phyloP scores from a whole-genome alignment of 1,140 invertebrate species.

The Galendromus occidentalis region DNA sequence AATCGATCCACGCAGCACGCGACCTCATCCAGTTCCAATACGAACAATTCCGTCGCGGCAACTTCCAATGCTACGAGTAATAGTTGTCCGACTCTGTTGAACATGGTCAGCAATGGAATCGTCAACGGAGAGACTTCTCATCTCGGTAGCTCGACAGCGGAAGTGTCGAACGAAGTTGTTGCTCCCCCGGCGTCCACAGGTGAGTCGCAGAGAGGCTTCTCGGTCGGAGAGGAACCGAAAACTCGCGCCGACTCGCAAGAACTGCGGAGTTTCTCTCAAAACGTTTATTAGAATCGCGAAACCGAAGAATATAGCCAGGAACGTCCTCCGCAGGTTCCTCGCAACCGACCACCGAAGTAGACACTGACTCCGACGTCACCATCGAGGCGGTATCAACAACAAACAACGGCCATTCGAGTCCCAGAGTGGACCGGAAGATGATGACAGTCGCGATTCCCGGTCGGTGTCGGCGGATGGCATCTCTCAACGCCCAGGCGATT shows the following conservation, averaged over 20 bases:
- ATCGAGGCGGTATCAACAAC: slow-evolving; percentile 7
- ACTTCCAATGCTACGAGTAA: neutral
- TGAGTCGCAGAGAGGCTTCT: neutral
- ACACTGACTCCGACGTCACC: neutral
- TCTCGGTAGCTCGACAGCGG: neutral
- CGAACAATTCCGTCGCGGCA: slow-evolving; percentile 26
- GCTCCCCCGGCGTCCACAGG: neutral
- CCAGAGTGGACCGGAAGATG: slow-evolving; percentile 12
- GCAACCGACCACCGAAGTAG: slow-evolving; percentile 1
- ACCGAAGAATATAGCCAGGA: no score
- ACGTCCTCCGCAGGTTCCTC: neutral
- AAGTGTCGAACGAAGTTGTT: neutral
- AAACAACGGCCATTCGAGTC: slow-evolving; percentile 3
- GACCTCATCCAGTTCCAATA: slow-evolving; percentile 14
- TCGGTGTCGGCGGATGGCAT: slow-evolving; percentile 68
- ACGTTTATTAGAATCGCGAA: no score
- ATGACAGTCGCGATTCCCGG: slow-evolving; percentile 21
- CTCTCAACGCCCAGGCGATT: slow-evolving; percentile 73
- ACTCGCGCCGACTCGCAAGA: no score
- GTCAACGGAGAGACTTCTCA: neutral
- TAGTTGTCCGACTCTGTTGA: neutral
- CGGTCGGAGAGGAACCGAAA: no score
- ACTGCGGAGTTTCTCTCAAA: no score
- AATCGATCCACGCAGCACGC: slow-evolving; percentile 25
- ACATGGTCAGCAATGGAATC: neutral